Conservation (phyloP, 2,113 vertebrate genomes). For the Petromus typicus region DNA sequence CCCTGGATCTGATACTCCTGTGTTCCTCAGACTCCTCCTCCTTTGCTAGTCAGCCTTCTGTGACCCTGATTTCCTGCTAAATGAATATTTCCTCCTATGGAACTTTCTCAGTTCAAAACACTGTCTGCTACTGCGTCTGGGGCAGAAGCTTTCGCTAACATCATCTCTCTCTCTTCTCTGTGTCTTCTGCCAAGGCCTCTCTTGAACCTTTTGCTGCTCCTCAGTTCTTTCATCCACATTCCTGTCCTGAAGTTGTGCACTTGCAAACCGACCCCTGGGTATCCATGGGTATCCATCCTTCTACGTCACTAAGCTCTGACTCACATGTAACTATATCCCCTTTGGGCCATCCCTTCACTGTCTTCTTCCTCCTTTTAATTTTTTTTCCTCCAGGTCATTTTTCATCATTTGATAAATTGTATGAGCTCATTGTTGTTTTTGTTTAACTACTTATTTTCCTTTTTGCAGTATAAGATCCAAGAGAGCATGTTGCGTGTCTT, state of each 20-base stretch:
- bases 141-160: accelerated
- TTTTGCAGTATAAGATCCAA: background rate
- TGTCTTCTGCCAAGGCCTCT: too few species aligned
- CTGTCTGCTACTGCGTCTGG: background rate
- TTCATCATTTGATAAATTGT: background rate
- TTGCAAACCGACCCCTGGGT: background rate
- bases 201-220: background rate
- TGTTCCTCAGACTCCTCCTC: background rate
- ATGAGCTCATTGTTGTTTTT: background rate
- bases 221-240: background rate
- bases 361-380: background rate
- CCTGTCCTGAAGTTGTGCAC: background rate
- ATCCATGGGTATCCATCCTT: accelerated
- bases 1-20: accelerated
- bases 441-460: background rate
- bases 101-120: background rate
- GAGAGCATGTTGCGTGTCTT: background rate
- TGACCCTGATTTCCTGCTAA: background rate
- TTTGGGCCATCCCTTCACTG: background rate
- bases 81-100: background rate
- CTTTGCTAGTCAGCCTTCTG: background rate
- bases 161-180: too few species aligned
- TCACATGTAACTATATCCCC: background rate
- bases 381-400: background rate
- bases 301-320: background rate